Percentiles rank a stretch among this genome's conserved stretches.
phyloP scores from a whole-genome alignment of 2,888 invertebrate species.

The Cinara cedri region DNA sequence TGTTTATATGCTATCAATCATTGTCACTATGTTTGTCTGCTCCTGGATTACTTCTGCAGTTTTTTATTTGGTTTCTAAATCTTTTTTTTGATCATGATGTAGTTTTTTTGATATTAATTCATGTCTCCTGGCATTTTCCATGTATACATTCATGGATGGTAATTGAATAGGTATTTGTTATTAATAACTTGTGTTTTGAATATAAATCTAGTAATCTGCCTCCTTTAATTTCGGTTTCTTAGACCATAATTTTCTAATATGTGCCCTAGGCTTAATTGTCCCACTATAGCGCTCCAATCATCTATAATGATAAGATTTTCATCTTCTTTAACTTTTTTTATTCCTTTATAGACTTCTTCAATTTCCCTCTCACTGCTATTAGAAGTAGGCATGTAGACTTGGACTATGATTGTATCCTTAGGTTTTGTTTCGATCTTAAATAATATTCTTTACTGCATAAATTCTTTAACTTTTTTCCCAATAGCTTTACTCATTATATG shows the following conservation, averaged over 20 bases:
- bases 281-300: slow-evolving; percentile 56
- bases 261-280: slow-evolving; percentile 20
- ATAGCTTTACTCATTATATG: slow-evolving; percentile 23
- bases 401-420: slow-evolving; percentile 35
- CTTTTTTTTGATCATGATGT: too few relatives aligned
- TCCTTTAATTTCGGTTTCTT: too few relatives aligned
- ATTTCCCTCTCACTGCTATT: slow-evolving; percentile 38
- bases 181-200: too few relatives aligned
- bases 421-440: slow-evolving; percentile 36
- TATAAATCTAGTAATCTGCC: too few relatives aligned
- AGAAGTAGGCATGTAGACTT: slow-evolving; percentile 52
- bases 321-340: slow-evolving; percentile 33
- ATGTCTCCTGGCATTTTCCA: too few relatives aligned
- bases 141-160: slow-evolving; percentile 30
- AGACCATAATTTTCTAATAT: slow-evolving; percentile 26
- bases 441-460: slow-evolving; percentile 34
- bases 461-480: slow-evolving; percentile 23
- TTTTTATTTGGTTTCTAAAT: too few relatives aligned
- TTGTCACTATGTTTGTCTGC: too few relatives aligned
- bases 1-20: too few relatives aligned
- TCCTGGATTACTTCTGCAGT: too few relatives aligned
- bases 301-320: slow-evolving; percentile 36
- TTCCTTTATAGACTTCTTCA: slow-evolving; percentile 43
- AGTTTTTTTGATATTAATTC: too few relatives aligned
- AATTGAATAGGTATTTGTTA: too few relatives aligned